A percentile compares a stretch with the other conserved stretches of the same genome.
phyloP scores from a whole-genome alignment of 2,797 vertebrate species.

The Agapornis canus region DNA sequence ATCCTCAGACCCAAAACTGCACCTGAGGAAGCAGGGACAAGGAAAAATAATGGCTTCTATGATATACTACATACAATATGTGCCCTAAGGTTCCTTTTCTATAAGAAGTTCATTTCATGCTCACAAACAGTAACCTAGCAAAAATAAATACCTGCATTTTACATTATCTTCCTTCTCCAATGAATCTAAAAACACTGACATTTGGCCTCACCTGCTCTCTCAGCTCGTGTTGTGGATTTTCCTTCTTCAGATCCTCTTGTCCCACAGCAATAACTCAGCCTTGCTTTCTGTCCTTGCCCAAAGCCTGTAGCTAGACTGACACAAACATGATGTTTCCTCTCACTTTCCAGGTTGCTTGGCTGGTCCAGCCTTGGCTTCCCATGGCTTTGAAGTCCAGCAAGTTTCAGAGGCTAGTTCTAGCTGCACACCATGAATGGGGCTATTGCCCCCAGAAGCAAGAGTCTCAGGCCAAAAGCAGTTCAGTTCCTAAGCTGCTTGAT shows the following conservation, averaged over 20 bases:
- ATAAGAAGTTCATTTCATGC: neutral
- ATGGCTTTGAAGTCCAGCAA: neutral
- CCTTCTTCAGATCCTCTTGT: neutral
- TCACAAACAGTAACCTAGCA: neutral
- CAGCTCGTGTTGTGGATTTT: neutral
- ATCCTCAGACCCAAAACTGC: neutral
- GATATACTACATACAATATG: neutral
- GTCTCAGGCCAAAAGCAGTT: neutral
- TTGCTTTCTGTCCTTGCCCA: neutral
- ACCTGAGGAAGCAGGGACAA: neutral
- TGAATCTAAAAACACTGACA: neutral
- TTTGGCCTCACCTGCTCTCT: neutral
- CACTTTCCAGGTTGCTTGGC: rapidly evolving
- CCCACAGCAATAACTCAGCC: neutral
- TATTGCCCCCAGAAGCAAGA: neutral
- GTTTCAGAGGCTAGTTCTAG: neutral
- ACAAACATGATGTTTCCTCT: neutral
- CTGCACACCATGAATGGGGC: neutral
- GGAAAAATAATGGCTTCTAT: neutral
- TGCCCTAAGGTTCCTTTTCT: neutral
- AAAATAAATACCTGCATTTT: neutral
- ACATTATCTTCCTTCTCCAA: neutral
- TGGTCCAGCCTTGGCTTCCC: neutral
- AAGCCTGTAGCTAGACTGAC: neutral
- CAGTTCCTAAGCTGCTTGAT: neutral